Base-by-base conservation (phyloP, 2,113 vertebrate species). In the Loxodonta africana region DNA sequence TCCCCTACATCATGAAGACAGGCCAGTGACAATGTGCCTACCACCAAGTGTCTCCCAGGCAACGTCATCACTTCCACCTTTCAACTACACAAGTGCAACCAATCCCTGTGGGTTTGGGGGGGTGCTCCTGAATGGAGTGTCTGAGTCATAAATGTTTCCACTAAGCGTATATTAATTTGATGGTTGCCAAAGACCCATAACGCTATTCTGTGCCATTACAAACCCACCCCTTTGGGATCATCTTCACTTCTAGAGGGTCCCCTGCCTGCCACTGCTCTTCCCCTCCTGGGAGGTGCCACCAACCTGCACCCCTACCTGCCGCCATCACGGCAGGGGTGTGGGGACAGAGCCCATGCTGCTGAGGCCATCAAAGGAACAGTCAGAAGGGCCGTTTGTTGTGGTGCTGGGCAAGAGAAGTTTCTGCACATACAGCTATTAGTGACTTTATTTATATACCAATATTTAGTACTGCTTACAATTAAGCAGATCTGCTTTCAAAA, bases 401-500 rank as follows among this genome's bases (percentile, higher is more conserved):
- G 62, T 0, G 0, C 37, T 89, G 21, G 1, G 77, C 1, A 2
- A 71, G 65, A 93, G 91, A 48, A 77, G 37, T 87, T 89, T 80
- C 71, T 14, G 86, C 25, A 8, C 30, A 12, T 63, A 60, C 14
- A 25, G 76, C 93, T 94, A 97, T 95, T 97, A 96, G 96, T 84
- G 76, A 97, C 71, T 95, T 94, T 97, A 97, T 97, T 97, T 96
- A 96, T 71, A 84, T 11, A 96, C 94, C 97, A 96, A 97, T 93
- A 98, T 97, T 98, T 94, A 92, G 96, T 69, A 15, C 88, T 91
- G 80, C 95, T 91, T 69, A 97, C 95, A 97, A 97, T 96, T 97
- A 97, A 78, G 94, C 94, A 84, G 95, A 91, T 96, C 94, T 96
- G 97, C 98, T 97, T 98, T 97, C 97, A 95, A 96, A 97, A 98